Evolutionary conservation across 1,140 invertebrate genomes (phyloP), one percentile per base, ranked within the genome.

Genomic region (Drosophila quadrilineata): DNA sequence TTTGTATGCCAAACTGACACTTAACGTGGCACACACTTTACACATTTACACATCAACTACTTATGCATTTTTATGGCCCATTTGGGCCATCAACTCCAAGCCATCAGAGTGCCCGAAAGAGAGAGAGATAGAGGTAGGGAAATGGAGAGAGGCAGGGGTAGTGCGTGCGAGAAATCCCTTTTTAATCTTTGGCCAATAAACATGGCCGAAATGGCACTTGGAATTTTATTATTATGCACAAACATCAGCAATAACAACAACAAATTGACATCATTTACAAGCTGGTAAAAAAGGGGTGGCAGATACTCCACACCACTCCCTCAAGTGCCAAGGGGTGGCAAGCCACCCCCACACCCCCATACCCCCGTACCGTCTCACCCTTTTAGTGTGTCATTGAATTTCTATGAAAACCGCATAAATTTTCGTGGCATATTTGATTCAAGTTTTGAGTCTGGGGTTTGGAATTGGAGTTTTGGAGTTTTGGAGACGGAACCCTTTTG

Each of bases 341-440:
- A n/a, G n/a, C n/a, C n/a, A n/a, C n/a, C n/a, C n/a, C n/a, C n/a
- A n/a, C n/a, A n/a, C n/a, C n/a, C n/a, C n/a, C n/a, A n/a, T n/a
- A n/a, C n/a, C n/a, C n/a, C n/a, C n/a, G n/a, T n/a, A n/a, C n/a
- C n/a, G n/a, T n/a, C n/a, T n/a, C n/a, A 69, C 26, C 41, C 77
- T 75, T 84, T 69, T 70, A 84, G 77, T 84, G n/a, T n/a, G 79
- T 46, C 79, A 64, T 84, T 67, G 46, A 67, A 58, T 86, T 85
- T 85, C 74, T 71, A 84, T 85, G 71, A 74, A 84, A 84, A 85
- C 80, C 79, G 79, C 79, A 84, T 86, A 84, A 85, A 84, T 79
- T 84, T 74, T 22, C 36, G 50, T 26, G 58, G 41, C 63, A 72
- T 75, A 77, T 59, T 53, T 58, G 54, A 66, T 70, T 66, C 46